Percentiles rank a stretch among this genome's conserved stretches.
Conservation (phyloP, 2,888 invertebrate genomes). For the Lithophane leautieri region DNA sequence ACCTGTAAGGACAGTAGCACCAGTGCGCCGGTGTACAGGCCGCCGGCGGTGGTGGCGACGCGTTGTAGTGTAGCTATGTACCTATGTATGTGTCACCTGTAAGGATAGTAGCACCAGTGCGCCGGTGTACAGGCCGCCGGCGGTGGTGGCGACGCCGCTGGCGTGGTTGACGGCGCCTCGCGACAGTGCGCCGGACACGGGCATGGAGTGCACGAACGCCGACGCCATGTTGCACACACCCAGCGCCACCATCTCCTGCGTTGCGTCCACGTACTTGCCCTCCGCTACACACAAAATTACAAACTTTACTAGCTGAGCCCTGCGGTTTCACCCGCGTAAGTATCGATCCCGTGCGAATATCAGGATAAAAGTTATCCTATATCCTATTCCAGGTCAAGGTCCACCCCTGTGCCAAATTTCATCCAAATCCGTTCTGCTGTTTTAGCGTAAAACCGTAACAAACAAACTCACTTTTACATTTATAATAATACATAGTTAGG, state of each 20-base stretch:
- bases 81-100: slow-evolving; percentile 89
- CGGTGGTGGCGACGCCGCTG: slow-evolving; percentile 96
- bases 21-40: background rate
- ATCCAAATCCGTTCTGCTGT: too few species aligned
- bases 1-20: background rate
- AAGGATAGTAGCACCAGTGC: slow-evolving; percentile 86
- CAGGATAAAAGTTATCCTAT: too few species aligned
- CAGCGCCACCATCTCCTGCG: slow-evolving; percentile 97
- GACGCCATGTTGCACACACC: slow-evolving; percentile 96
- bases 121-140: slow-evolving; percentile 96
- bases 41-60: slow-evolving; percentile 1
- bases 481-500: too few species aligned
- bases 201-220: slow-evolving; percentile 97
- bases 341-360: too few species aligned
- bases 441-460: too few species aligned
- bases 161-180: slow-evolving; percentile 98
- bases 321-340: too few species aligned
- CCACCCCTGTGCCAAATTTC: too few species aligned
- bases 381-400: too few species aligned
- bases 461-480: too few species aligned
- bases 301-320: too few species aligned
- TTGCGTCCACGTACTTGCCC: slow-evolving; percentile 95
- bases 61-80: background rate
- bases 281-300: slow-evolving; percentile 88
- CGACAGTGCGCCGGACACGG: slow-evolving; percentile 96